A percentile compares a stretch with the other conserved stretches of the same genome.
phyloP scores from a whole-genome alignment of 2,113 vertebrate species.

The Lanius ludovicianus region DNA sequence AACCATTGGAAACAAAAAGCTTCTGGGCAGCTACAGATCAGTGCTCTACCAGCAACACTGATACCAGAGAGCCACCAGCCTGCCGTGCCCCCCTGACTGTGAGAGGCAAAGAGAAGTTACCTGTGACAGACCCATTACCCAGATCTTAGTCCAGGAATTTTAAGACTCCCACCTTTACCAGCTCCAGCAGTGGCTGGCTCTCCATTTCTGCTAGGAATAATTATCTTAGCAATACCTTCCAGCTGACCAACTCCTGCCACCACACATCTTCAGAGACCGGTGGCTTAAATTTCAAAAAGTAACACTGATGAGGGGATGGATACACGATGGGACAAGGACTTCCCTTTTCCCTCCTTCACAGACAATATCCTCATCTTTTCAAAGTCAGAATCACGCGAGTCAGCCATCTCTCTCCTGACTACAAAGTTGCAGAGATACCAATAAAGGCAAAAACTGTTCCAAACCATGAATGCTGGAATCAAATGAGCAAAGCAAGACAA shows the following conservation, averaged over 20 bases:
- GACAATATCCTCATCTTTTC: neutral
- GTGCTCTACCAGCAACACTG: neutral
- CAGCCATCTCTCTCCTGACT: neutral
- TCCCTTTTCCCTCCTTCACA: neutral
- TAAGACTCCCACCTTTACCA: neutral
- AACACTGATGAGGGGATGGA: neutral
- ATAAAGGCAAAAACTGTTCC: neutral
- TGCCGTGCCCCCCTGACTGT: rapidly evolving
- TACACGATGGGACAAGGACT: rapidly evolving
- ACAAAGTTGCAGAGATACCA: neutral
- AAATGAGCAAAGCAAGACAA: neutral
- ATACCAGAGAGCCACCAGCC: neutral
- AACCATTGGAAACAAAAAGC: neutral
- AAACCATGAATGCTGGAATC: neutral
- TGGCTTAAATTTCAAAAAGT: neutral
- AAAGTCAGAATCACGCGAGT: neutral
- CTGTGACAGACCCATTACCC: neutral
- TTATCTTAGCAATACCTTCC: neutral
- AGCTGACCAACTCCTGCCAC: neutral
- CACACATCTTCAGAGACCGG: neutral
- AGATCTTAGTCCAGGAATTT: neutral
- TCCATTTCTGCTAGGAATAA: neutral
- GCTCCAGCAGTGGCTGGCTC: neutral
- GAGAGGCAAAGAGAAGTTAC: neutral
- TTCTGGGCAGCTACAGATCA: neutral